Percentiles rank a stretch among this genome's conserved stretches.
Evolutionary conservation across 64 coral and sea anemone genomes (phyloP).

Genomic region (Montipora foliosa): DNA sequence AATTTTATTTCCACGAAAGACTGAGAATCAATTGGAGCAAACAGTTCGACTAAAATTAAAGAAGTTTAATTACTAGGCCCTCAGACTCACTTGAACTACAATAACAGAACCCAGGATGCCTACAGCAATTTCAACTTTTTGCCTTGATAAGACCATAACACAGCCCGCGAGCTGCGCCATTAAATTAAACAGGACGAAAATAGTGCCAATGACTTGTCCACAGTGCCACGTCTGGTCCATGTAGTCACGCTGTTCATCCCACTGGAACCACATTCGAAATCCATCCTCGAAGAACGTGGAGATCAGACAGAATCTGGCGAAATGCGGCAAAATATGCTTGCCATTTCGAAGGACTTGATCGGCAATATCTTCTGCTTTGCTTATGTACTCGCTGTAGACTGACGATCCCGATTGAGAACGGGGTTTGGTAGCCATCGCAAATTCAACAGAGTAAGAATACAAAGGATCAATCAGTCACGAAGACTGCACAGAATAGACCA

Average conservation of each 20-base stretch:
- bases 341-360: constrained; percentile 97
- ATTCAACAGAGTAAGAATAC: background rate
- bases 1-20: background rate
- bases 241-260: constrained; percentile 98
- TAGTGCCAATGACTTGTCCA: constrained; percentile 71
- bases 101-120: constrained; percentile 90
- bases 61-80: no score
- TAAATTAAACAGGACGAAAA: constrained; percentile 96
- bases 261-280: constrained; percentile 99
- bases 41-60: background rate
- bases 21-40: background rate
- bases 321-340: constrained; percentile 93
- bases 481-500: constrained; percentile 82
- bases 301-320: constrained; percentile 96
- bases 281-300: constrained; percentile 99
- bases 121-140: constrained; percentile 98
- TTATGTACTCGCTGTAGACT: constrained; percentile 90
- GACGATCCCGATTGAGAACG: constrained; percentile 68
- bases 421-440: constrained; percentile 62
- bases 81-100: constrained; percentile 79
- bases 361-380: constrained; percentile 95
- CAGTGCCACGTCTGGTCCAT: constrained; percentile 99
- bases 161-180: constrained; percentile 92
- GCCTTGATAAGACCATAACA: constrained; percentile 93
- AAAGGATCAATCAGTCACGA: constrained; percentile 39